Base-by-base conservation (phyloP, 1,140 invertebrate species). In the Conopomorpha cramerella region DNA sequence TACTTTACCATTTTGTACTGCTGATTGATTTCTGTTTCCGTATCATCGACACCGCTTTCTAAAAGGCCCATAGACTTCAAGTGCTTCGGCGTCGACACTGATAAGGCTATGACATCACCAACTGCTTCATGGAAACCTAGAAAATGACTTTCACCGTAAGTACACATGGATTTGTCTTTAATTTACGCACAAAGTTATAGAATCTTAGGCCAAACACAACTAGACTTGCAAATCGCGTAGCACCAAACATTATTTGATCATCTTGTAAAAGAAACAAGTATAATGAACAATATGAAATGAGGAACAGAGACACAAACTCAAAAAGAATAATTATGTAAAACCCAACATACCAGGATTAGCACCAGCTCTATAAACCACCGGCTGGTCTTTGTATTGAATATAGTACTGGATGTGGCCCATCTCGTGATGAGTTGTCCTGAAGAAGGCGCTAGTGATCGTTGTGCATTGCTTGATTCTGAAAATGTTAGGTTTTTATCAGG, bases 61-160 rank as follows among this genome's bases (percentile, higher is more conserved):
- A 89, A 49, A 1, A 96, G 74, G 4, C 88, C 88, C 43, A 96
- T 84, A 42, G 85, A 83, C 35, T 86, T 74, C 28, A 96, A 77
- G 78, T 96, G 92, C 57, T 86, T 86, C 0, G 87, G 84, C 0
- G 92, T 91, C 0, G 82, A 81, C 0, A 91, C 90, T 0, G 90
- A 95, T 2, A 96, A 64, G 2, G 92, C 82, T 2, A 96, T 86
- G 0, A 91, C 85, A 64, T 96, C 93, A 8, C 94, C 94, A 14
- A 96, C 85, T 15, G 94, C 93, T 67, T 96, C 94, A 55, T 95
- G 91, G 57, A 96, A 96, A 38, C 91, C 89, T 86, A 39, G 31
- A 51, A 47, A n/a, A n/a, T n/a, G n/a, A n/a, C n/a, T n/a, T n/a
- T n/a, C n/a, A n/a, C n/a, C n/a, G n/a, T n/a, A n/a, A n/a, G n/a